Evolutionary conservation across 2,888 invertebrate species (phyloP), one percentile per base, ranked within the genome.

Genomic region (Drosophila picticornis): DNA sequence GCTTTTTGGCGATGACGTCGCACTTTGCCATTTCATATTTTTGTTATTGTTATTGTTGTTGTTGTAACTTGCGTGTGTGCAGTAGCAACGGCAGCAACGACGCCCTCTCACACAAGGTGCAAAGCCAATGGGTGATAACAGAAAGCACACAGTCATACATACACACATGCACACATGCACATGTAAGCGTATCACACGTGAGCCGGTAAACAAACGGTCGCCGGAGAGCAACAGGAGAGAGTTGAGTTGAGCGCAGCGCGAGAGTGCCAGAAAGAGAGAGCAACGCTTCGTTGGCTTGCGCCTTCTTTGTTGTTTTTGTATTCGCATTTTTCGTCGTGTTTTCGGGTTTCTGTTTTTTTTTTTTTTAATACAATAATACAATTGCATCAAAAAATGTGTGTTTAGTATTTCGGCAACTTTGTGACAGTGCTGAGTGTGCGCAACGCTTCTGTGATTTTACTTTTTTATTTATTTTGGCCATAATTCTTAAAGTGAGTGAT

Each of bases 361-460:
- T 77, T 79, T 60, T 70, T 77, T 52, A 69, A 76, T 64, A 79
- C 80, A 79, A 77, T 77, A 83, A 88, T 75, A 85, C 83, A 87
- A 89, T 89, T 87, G 86, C 86, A 87, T 87, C 78, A 86, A 86
- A 84, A 84, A 84, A 79, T 76, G 80, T 87, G 82, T 81, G 84
- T 76, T 87, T 89, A 87, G 73, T 87, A 87, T 87, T 87, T 87
- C 88, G 86, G 90, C 81, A 87, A 89, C 86, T 89, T 87, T 86
- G 83, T 81, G 85, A 80, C 85, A 77, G 87, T 68, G 83, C 87
- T 86, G 81, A 81, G 81, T 77, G 75, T 80, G 77, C 81, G 80
- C 81, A 87, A 83, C 81, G 85, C 72, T 83, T 70, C 68, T 75
- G 70, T 64, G 72, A 84, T 81, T 77, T 77, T 58, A 29, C 34